phyloP scores from a whole-genome alignment of 1,140 invertebrate genomes.

The Cecropterus lyciades region DNA sequence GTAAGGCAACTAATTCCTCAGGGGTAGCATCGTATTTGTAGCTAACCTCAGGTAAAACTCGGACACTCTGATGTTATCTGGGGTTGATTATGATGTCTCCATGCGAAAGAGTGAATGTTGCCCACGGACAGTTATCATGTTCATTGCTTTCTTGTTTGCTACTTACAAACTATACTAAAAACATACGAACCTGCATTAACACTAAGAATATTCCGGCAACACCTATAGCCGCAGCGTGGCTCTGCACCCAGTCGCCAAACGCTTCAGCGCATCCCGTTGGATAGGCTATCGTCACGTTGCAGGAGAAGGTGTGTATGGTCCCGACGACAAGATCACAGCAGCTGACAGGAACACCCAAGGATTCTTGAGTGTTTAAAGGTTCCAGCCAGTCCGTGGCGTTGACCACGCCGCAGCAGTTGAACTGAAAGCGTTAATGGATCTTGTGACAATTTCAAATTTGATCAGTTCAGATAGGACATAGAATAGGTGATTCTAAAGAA shows the following conservation, averaged over 20 bases:
- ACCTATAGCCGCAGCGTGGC: conserved; percentile 89
- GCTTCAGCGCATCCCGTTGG: conserved; percentile 85
- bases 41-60: no score
- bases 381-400: conserved; percentile 86
- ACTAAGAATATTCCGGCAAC: conserved; percentile 91
- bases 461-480: no score
- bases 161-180: no score
- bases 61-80: no score
- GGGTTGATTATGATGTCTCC: no score
- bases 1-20: no score
- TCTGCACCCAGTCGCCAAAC: conserved; percentile 86
- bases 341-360: conserved; percentile 83
- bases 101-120: no score
- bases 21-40: no score
- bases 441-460: no score
- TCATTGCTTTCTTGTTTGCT: no score
- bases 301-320: conserved; percentile 70
- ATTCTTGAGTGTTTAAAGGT: conserved; percentile 39
- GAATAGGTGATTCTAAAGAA: no score
- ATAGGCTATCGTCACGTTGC: conserved; percentile 56
- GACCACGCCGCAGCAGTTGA: conserved; percentile 89
- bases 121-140: no score
- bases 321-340: conserved; percentile 86
- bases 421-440: conserved; percentile 72
- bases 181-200: conserved; percentile 87